Evolutionary conservation across 2,888 invertebrate species (phyloP), one percentile per base, ranked within the genome.

Genomic region (Acanthosepion pharaonis): DNA sequence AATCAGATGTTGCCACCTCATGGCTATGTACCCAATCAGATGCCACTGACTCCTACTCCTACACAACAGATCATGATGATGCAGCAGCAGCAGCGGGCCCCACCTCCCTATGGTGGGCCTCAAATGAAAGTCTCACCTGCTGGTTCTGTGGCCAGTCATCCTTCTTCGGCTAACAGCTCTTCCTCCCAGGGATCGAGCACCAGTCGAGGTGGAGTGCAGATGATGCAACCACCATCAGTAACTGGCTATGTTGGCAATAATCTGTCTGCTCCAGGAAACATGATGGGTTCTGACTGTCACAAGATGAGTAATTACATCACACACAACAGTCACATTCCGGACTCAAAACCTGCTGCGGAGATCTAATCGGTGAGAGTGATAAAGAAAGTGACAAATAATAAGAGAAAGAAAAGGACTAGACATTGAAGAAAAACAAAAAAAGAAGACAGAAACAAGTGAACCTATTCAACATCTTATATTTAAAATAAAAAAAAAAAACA

Each of bases 101-200:
- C 95, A 91, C 91, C 94, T 55, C n/a, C 91, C 42, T 64, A 42
- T 78, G 59, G 64, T 51, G 48, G 49, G 23, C 93, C 91, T 28
- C 64, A 94, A 55, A 55, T 94, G 64, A 96, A 96, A 95, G 96
- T 96, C 11, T 97, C 97, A 0, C 97, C 97, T 51, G 97, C 97
- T 15, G 97, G 96, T 42, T 97, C 97, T 33, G 96, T 97, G 33
- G 96, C 97, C 92, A 97, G 97, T 95, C 96, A 96, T 78, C 96
- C 96, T 94, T 97, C 97, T 91, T 96, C 97, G 15, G 94, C 94
- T 25, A 96, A 95, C 59, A 97, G 97, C 95, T 96, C 96, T 42
- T 94, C 95, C 78, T 95, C 95, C 5, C 94, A 95, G 33, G 93
- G 94, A 15, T 95, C 95, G 5, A 92, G 92, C 91, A 93, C 42